Base-by-base conservation (phyloP, 2,113 vertebrate genomes). In the Passer montanus region DNA sequence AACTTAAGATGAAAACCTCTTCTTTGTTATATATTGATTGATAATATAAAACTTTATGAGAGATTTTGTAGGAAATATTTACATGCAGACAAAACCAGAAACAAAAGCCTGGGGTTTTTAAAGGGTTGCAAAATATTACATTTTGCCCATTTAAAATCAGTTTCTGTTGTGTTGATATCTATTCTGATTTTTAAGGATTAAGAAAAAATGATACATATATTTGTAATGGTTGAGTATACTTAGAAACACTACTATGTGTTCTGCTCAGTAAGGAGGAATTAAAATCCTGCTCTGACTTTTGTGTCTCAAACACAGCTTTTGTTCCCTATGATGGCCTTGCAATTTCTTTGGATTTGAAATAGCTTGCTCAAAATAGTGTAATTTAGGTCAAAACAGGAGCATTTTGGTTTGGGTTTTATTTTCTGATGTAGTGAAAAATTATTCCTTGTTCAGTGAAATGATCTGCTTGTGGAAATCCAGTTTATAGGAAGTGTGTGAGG, bases 51-150 rank as follows among this genome's bases (percentile, higher is more conserved):
- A 59, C 44, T 89, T 85, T 41, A 28, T 62, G 81, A 87, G 55
- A 92, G 41, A 49, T 96, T 96, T 96, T 91, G 13, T 90, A 94
- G 82, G 55, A 80, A 84, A 85, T 91, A 80, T 37, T 96, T 94
- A 55, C 72, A 56, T 63, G 44, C 30, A 85, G 53, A 79, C 12
- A 41, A 88, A 92, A 82, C 13, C 28, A 76, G 79, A 90, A 93
- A 91, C 17, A 93, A 84, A 94, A 76, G 22, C 20, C 20, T 76
- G 41, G 28, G 28, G 16, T 2, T 3, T 83, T 95, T 64, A 47
- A 74, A 91, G 10, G 15, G 28, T 53, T 90, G 50, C 55, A 68
- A 86, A 94, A 46, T 87, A 69, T 2, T 53, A 7, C 39, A 33
- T 87, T 87, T 93, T 94, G 8, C 43, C 43, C 52, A 33, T 75